Conservation (phyloP, 2,888 invertebrate genomes). For the Syrista parreyssii region DNA sequence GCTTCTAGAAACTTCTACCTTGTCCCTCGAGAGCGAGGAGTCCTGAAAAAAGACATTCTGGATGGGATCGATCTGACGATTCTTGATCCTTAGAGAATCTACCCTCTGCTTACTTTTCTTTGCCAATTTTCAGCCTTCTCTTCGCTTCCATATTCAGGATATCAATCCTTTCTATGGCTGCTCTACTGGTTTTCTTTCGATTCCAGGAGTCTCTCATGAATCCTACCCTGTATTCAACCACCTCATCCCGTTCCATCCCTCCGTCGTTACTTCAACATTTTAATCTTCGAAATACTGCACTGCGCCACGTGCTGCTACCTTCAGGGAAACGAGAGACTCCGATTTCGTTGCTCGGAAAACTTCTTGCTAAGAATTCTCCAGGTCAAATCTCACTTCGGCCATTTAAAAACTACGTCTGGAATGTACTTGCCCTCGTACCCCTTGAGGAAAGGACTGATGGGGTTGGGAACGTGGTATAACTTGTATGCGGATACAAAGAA, state of each 20-base stretch:
- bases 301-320: neutral
- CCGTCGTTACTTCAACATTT: neutral
- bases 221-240: neutral
- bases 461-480: neutral
- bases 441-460: neutral
- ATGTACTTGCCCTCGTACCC: neutral
- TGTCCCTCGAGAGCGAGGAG: neutral
- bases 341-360: neutral
- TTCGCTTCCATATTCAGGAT: neutral
- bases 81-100: neutral
- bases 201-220: neutral
- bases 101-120: neutral
- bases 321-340: neutral
- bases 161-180: neutral
- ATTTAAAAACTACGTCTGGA: neutral
- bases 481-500: neutral
- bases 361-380: neutral
- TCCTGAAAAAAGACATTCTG: neutral
- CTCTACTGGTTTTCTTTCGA: neutral
- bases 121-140: neutral
- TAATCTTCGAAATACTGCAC: neutral
- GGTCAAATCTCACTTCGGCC: neutral
- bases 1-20: neutral
- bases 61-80: neutral
- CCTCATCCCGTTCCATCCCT: neutral